Evolutionary conservation across 2,888 invertebrate species (phyloP), one percentile per base, ranked within the genome.

Genomic region (Malthinus seriepunctatus): DNA sequence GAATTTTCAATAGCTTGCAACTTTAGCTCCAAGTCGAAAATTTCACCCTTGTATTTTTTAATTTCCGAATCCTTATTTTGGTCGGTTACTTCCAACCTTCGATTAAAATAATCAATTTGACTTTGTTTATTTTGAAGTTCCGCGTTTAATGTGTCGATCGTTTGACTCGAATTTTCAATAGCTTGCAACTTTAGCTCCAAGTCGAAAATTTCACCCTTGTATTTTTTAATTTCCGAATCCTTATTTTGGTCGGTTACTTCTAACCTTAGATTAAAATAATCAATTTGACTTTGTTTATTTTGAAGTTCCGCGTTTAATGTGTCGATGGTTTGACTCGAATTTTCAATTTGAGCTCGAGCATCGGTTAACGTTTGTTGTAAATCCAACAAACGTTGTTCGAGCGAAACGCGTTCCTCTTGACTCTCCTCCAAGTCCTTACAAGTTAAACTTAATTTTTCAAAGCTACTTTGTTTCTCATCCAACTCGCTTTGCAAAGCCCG

Each of bases 81-180:
- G 3, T 37, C 8, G 31, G 23, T 53, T 46, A 54, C 63, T 23
- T 60, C 53, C 1, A 68, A 49, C 32, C 66, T 67, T 35, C 63
- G 62, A 38, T 67, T 68, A 14, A 72, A 60, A 15, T 45, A 38
- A 34, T 63, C 54, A 1, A 72, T 61, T 42, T 68, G 64, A 9
- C 53, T 38, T 11, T 69, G 65, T 47, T 69, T 69, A 8, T 70
- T 69, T 44, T 63, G 59, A 8, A 69, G 47, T 37, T 69, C 65
- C n/a, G 49, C 10, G 32, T 54, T 63, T 8, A 65, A 44, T n/a
- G 60, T 51, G 6, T 52, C 50, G 38, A 65, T 56, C 52, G 66
- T 64, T 56, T 68, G 64, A 53, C 69, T 67, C 8, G 52, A 47
- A 60, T 66, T 12, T 67, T 31, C 1, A 69, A 38, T 47, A 6